Evolutionary conservation across 1,140 invertebrate species (phyloP).

Genomic region (Triops cancriformis): DNA sequence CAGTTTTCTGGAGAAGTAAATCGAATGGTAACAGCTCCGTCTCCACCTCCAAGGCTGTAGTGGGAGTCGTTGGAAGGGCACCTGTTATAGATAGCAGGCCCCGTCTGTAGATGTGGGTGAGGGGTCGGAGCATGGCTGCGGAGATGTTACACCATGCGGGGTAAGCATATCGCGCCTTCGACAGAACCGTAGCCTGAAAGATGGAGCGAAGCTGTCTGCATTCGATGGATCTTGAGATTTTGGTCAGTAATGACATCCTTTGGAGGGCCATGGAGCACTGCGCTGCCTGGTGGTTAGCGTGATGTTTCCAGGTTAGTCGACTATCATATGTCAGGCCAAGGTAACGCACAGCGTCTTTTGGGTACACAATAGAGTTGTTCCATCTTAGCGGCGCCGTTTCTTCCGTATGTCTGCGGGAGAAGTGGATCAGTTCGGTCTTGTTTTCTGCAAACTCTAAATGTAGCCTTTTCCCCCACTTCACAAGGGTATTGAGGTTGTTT

Average conservation of each 20-base stretch:
- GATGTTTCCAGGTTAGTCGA: background rate
- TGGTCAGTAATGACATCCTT: background rate
- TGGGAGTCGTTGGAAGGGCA: too few species aligned
- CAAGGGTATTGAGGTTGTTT: slow-evolving; percentile 13
- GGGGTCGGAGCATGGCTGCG: background rate
- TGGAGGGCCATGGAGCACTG: background rate
- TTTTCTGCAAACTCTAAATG: background rate
- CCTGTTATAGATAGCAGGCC: too few species aligned
- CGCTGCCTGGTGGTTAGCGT: background rate
- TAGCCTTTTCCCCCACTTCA: slow-evolving; percentile 2
- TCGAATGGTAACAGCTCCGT: background rate
- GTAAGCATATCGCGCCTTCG: background rate
- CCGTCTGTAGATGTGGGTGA: background rate
- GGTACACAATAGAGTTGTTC: background rate
- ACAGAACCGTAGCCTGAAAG: background rate
- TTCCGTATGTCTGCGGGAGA: background rate
- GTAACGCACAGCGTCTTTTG: background rate
- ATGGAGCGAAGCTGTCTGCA: background rate
- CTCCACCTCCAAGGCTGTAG: too few species aligned
- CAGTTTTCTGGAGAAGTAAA: background rate
- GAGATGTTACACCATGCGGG: background rate
- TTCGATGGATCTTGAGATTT: background rate
- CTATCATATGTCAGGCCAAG: background rate
- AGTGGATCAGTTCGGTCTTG: too few species aligned
- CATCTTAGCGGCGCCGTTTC: background rate